Conservation (phyloP, 2,888 invertebrate genomes). For the Bedellia somnulentella region DNA sequence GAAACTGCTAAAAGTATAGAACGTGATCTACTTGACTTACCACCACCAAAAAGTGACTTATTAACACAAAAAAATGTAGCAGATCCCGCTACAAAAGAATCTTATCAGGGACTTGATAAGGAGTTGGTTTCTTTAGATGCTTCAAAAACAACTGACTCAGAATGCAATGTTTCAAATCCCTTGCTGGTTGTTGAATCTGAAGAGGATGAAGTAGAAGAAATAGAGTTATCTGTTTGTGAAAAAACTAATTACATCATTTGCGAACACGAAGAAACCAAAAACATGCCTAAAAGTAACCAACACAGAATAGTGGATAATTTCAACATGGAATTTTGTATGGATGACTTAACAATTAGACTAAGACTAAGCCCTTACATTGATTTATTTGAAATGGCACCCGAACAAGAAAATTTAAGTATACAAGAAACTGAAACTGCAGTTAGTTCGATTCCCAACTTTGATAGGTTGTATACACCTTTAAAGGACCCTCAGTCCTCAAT, state of each 20-base stretch:
- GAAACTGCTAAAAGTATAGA: slow-evolving; percentile 50
- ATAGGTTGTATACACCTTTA: slow-evolving; percentile 37
- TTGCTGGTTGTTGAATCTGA: slow-evolving; percentile 6
- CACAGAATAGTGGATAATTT: slow-evolving; percentile 38
- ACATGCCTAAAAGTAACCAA: slow-evolving; percentile 14
- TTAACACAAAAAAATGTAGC: neutral
- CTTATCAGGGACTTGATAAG: neutral
- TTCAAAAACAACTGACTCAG: neutral
- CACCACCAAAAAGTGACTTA: slow-evolving; percentile 6
- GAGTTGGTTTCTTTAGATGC: too few relatives aligned
- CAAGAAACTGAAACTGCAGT: slow-evolving; percentile 40
- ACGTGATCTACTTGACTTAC: slow-evolving; percentile 36
- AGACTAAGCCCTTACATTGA: slow-evolving; percentile 26
- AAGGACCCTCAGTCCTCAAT: slow-evolving; percentile 20
- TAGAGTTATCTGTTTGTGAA: slow-evolving; percentile 31
- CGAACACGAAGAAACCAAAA: slow-evolving; percentile 21
- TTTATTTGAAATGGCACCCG: slow-evolving; percentile 22
- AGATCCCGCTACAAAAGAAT: neutral
- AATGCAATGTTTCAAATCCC: neutral
- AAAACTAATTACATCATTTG: slow-evolving; percentile 29
- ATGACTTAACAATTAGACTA: slow-evolving; percentile 35
- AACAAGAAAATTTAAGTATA: slow-evolving; percentile 10
- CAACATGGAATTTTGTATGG: slow-evolving; percentile 43
- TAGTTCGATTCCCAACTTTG: slow-evolving; percentile 29
- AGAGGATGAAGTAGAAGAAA: slow-evolving; percentile 24